Conservation (phyloP, 1,140 invertebrate species). For the Drosophila mojavensis region DNA sequence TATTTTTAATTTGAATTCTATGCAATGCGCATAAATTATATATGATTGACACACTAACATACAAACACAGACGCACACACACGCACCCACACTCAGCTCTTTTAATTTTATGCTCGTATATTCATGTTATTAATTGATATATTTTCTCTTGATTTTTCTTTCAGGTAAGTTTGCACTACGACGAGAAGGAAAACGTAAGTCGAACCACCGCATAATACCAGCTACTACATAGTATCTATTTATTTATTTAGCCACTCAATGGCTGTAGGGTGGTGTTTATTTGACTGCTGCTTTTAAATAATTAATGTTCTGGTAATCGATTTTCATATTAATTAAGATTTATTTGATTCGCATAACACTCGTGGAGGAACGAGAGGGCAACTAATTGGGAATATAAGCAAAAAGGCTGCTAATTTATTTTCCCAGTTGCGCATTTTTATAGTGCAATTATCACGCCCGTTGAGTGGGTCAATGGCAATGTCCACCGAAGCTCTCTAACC, state of each 20-base stretch:
- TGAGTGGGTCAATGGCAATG: conserved; percentile 28
- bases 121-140: conserved; percentile 32
- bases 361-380: background rate
- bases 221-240: conserved; percentile 14
- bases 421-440: conserved; percentile 73
- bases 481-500: background rate
- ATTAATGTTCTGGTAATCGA: conserved; percentile 74
- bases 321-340: conserved; percentile 83
- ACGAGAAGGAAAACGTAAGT: conserved; percentile 83
- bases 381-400: conserved; percentile 14
- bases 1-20: conserved; percentile 52
- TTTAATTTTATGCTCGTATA: conserved; percentile 5
- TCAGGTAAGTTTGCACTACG: conserved; percentile 78
- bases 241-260: conserved; percentile 59
- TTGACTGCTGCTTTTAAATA: conserved; percentile 70
- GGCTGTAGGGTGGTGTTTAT: conserved; percentile 48
- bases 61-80: too few relatives aligned
- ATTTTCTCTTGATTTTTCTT: conserved; percentile 35
- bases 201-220: conserved; percentile 22
- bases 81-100: background rate
- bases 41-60: background rate
- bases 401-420: conserved; percentile 69
- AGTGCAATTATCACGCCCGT: conserved; percentile 74
- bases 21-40: conserved; percentile 40
- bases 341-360: conserved; percentile 52